Evolutionary conservation across 1,140 invertebrate species (phyloP).

Genomic region (Zaprionus africanus): DNA sequence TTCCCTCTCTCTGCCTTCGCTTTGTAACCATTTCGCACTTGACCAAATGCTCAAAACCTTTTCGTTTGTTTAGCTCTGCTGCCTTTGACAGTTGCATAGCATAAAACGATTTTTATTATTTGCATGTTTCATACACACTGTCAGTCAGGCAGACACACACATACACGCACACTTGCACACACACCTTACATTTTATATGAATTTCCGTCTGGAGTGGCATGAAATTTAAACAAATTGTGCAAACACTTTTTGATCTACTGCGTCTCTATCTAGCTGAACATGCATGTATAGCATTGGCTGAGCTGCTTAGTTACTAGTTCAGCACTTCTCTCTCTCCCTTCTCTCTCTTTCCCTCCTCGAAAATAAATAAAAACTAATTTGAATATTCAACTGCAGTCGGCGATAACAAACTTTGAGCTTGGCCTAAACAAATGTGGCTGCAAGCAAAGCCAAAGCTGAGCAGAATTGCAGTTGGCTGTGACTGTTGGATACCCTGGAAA

Average conservation of each 20-base stretch:
- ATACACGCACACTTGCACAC: conserved; percentile 4
- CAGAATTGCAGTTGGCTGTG: too few species aligned
- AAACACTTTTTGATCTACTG: conserved; percentile 72
- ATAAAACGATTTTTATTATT: conserved; percentile 51
- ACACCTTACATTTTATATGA: conserved; percentile 57
- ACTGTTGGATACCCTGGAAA: too few species aligned
- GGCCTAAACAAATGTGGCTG: conserved; percentile 55
- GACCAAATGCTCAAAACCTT: conserved; percentile 46
- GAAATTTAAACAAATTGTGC: conserved; percentile 78
- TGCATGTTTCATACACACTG: conserved; percentile 37
- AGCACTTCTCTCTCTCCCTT: not conserved
- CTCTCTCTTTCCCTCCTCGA: conserved; percentile 11
- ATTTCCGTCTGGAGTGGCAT: conserved; percentile 66
- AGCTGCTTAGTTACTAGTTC: conserved; percentile 11
- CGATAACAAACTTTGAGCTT: conserved; percentile 72
- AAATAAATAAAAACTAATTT: conserved; percentile 75
- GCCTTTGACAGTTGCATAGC: conserved; percentile 57
- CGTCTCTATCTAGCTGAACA: not conserved
- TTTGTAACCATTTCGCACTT: conserved; percentile 62
- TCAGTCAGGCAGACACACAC: conserved; percentile 9
- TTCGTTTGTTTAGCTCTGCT: conserved; percentile 44
- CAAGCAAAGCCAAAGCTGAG: conserved; percentile 34
- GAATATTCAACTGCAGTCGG: conserved; percentile 70
- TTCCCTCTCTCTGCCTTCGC: conserved; percentile 4
- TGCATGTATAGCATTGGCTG: not conserved